These are phyloP conservation scores for cattle (Bos taurus) DNA, from an alignment of 2,113 vertebrate genomes.

Conservation along the genomic window ARS-UCD2.0 NC_037344.1:16962501-16963000, in stretches of 20 bases:
- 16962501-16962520: background rate
- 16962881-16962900: background rate
- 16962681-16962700: background rate
- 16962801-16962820: background rate
- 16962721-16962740: background rate
- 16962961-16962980: too few relatives aligned
- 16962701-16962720: background rate
- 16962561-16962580: background rate
- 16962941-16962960: background rate
- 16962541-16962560: background rate
- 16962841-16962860: background rate
- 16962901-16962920: background rate
- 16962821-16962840: background rate
- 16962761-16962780: background rate
- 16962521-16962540: background rate
- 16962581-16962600: background rate
- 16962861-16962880: background rate
- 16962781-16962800: background rate
- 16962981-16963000: background rate
- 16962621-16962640: background rate
- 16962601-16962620: background rate
- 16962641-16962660: background rate
- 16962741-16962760: background rate
- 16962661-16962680: background rate
- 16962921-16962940: background rate